These are phyloP conservation scores for Helleia helle DNA, from an alignment of 2,888 invertebrate species.

Conservation along the genomic window DNA sequence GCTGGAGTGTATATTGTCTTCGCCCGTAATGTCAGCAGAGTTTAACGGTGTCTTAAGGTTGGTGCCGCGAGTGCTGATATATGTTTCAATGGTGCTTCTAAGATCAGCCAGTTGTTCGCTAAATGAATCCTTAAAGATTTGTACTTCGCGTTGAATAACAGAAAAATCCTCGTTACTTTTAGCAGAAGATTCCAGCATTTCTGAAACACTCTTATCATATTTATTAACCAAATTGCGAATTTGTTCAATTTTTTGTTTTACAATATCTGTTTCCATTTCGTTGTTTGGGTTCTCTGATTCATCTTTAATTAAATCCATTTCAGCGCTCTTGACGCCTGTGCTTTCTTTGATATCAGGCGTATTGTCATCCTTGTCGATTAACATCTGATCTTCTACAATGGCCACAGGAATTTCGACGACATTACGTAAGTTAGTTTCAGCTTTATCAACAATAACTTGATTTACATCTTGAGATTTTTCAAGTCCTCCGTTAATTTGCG, in stretches of 20 bases:
- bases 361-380: slow-evolving; percentile 27
- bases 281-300: slow-evolving; percentile 53
- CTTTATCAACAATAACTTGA: slow-evolving; percentile 21
- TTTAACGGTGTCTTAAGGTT: slow-evolving; percentile 17
- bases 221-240: slow-evolving; percentile 31
- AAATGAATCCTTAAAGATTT: slow-evolving; percentile 38
- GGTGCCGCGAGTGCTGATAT: slow-evolving; percentile 27
- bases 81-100: slow-evolving; percentile 37
- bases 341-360: slow-evolving; percentile 27
- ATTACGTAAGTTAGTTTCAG: too few species aligned
- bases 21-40: slow-evolving; percentile 20
- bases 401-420: slow-evolving; percentile 45
- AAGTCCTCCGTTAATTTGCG: slow-evolving; percentile 14
- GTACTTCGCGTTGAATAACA: slow-evolving; percentile 36
- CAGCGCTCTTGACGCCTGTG: slow-evolving; percentile 31
- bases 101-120: slow-evolving; percentile 40
- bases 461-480: slow-evolving; percentile 30
- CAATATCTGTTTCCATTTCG: slow-evolving; percentile 30
- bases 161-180: slow-evolving; percentile 36
- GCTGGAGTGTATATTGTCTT: slow-evolving; percentile 27
- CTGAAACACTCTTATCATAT: slow-evolving; percentile 37
- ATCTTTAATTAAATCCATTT: slow-evolving; percentile 47
- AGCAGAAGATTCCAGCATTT: slow-evolving; percentile 39
- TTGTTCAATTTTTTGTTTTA: slow-evolving; percentile 41
- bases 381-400: slow-evolving; percentile 40